Conservation (phyloP, 1,140 invertebrate genomes). For the Diachasmimorpha longicaudata region DNA sequence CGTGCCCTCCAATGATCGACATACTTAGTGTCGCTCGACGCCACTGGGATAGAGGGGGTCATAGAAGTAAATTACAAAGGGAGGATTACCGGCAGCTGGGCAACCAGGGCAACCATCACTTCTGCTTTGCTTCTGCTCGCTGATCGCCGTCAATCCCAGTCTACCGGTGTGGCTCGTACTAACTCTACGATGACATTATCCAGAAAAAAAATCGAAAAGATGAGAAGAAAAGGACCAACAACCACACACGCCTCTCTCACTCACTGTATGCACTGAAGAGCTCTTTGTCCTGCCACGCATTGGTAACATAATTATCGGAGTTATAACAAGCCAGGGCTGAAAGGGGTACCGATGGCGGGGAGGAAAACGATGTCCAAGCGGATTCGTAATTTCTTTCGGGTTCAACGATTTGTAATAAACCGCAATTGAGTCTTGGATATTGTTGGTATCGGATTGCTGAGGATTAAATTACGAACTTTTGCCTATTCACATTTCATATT, state of each 20-base stretch:
- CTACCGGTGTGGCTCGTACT: neutral
- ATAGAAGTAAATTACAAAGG: constrained; percentile 63
- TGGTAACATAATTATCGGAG: constrained; percentile 65
- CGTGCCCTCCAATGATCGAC: constrained; percentile 1
- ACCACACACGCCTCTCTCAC: constrained; percentile 9
- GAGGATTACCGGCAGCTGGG: constrained; percentile 64
- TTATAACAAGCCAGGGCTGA: constrained; percentile 61
- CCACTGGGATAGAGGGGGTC: constrained; percentile 54
- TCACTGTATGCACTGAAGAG: constrained; percentile 31
- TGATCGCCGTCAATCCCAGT: constrained; percentile 27
- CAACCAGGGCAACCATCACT: constrained; percentile 58
- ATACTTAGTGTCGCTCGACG: constrained; percentile 30
- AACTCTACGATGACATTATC: neutral
- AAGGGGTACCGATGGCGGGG: neutral
- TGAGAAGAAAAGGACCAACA: neutral
- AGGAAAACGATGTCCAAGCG: neutral
- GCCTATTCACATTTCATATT: too few relatives aligned
- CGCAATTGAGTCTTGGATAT: neutral
- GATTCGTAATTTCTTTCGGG: neutral
- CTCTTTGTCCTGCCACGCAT: constrained; percentile 60
- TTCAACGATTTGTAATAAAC: neutral
- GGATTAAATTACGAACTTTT: neutral
- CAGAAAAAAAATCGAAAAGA: neutral
- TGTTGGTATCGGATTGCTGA: neutral
- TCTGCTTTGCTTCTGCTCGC: constrained; percentile 44